These are phyloP conservation scores for Diadophis punctatus DNA, from an alignment of 2,113 vertebrate genomes.

Conservation along the genomic window DNA sequence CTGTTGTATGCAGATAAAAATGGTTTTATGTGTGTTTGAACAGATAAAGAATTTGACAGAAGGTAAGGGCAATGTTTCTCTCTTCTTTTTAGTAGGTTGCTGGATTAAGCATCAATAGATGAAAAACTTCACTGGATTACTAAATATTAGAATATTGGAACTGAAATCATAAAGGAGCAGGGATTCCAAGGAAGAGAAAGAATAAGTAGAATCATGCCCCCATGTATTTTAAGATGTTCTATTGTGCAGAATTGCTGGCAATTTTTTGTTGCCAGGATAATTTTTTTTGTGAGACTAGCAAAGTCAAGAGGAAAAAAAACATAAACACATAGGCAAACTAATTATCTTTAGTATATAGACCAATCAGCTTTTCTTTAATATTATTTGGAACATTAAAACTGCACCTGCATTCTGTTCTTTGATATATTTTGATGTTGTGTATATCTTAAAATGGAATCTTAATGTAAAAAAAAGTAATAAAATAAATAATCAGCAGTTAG, in stretches of 20 bases:
- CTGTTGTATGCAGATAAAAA: neutral
- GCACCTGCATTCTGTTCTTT: neutral
- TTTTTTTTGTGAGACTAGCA: slow-evolving; percentile 7
- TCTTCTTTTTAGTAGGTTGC: neutral
- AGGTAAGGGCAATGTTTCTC: neutral
- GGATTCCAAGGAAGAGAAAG: neutral
- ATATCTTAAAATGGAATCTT: neutral
- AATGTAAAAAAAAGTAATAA: neutral
- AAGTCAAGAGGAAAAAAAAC: neutral
- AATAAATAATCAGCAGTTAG: neutral
- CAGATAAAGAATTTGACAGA: neutral
- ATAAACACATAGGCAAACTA: neutral
- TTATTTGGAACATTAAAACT: neutral
- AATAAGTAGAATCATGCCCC: neutral
- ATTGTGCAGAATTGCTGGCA: slow-evolving; percentile 8
- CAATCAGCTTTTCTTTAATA: neutral
- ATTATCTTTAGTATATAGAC: neutral
- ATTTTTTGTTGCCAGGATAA: neutral
- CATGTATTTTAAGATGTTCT: slow-evolving; percentile 7
- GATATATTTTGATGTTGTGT: neutral
- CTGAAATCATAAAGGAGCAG: neutral
- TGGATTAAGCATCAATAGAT: neutral
- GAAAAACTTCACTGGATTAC: neutral
- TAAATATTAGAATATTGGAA: neutral
- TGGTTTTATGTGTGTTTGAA: neutral